Evolutionary conservation across 2,797 vertebrate species (phyloP), one percentile per base, ranked within the genome.

Genomic region (Schizopygopsis malacanthus): DNA sequence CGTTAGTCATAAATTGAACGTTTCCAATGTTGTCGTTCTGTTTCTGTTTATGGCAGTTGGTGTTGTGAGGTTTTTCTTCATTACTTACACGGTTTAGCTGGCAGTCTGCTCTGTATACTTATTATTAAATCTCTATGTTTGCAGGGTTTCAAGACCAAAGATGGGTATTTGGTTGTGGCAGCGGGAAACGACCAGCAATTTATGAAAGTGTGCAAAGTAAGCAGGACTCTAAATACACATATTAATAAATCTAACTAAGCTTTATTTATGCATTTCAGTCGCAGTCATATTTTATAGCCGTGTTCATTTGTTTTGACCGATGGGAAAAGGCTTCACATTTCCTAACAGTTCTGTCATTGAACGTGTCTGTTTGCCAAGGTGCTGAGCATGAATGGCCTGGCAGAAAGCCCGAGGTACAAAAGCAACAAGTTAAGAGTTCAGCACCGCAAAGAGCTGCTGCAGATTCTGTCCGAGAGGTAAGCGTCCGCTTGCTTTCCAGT

Each of bases 171-270:
- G 0, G 95, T 99, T 39, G 94, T 99, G 39, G 98, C 96, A 85
- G 96, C 97, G 83, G 97, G 96, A 88, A 99, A 97, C 82, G 92
- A 99, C 88, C 93, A 94, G 50, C 97, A 99, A 90, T 99, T 98
- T 92, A 89, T 95, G 84, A 94, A 91, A 85, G 91, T 98, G 71
- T 99, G 98, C 93, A 95, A 96, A 94, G 98, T 99, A 94, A 95
- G 85, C 84, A 10, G 15, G 28, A 52, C 15, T 54, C 63, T 28
- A 59, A 71, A 82, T 47, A 73, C 1, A 16, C 41, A 75, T 37
- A 15, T 73, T 50, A 73, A 80, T 85, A 61, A 84, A 70, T 78
- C 47, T 18, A 45, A 22, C 28, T 41, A 45, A 45, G 50, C 65
- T 71, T 78, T 79, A 56, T 79, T 70, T 79, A 39, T 79, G 39